phyloP scores from a whole-genome alignment of 2,888 invertebrate species.

The Spicauda simplicius region DNA sequence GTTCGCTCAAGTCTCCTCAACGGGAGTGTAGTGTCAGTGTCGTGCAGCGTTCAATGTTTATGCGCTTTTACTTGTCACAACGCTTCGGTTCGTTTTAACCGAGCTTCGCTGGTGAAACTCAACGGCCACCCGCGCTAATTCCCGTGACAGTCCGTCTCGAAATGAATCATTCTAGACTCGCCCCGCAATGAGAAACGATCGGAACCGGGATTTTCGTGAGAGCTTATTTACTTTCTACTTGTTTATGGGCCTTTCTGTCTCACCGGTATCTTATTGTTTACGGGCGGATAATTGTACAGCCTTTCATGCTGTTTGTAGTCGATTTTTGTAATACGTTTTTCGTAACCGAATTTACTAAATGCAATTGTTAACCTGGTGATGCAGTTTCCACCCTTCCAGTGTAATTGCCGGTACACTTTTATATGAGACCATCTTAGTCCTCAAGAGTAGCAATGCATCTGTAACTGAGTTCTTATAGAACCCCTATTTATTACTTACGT shows the following conservation, averaged over 20 bases:
- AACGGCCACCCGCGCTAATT: conserved; percentile 35
- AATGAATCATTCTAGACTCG: conserved; percentile 34
- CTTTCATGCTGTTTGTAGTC: not conserved
- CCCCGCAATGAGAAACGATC: conserved; percentile 36
- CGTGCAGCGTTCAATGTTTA: conserved; percentile 27
- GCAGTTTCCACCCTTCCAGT: too few species aligned
- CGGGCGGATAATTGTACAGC: conserved; percentile 8
- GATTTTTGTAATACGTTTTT: not conserved
- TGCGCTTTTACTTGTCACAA: conserved; percentile 36
- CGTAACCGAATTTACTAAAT: too few species aligned
- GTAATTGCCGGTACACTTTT: too few species aligned
- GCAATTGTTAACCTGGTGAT: too few species aligned
- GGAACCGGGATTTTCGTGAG: conserved; percentile 31
- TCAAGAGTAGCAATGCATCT: too few species aligned
- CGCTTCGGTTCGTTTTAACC: conserved; percentile 22
- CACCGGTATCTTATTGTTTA: conserved; percentile 28
- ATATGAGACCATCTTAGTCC: too few species aligned
- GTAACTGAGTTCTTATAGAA: too few species aligned
- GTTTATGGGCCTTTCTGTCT: conserved; percentile 29
- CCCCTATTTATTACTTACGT: too few species aligned
- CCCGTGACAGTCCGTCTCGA: conserved; percentile 32
- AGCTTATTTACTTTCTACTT: conserved; percentile 37
- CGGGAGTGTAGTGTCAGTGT: conserved; percentile 22
- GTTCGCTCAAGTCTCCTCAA: not conserved
- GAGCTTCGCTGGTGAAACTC: conserved; percentile 30